Base-by-base conservation (phyloP, 1,140 invertebrate species). In the Diabrotica virgifera region DNA sequence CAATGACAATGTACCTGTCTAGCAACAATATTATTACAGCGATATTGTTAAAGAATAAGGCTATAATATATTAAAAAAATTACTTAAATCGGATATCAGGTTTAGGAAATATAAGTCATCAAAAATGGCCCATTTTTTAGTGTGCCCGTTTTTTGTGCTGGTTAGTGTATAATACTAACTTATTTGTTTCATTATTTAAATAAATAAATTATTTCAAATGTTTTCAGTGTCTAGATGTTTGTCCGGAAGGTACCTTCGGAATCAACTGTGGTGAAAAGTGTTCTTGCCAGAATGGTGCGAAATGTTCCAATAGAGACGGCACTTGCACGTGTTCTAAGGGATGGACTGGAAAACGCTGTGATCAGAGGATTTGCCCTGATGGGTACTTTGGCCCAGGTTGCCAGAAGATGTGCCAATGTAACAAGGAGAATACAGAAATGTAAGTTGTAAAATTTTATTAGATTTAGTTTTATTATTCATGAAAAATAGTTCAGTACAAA, bases 171-270 rank as follows among this genome's bases (percentile, higher is more conserved):
- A 24, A 4, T 24, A 24, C 24, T 4, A 24, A 24, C 24, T 24
- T 24, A 24, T 2, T 24, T 24, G 1, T 24, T 24, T 24, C 4
- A 24, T 24, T 24, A 24, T 24, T 24, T 24, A 4, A 24, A 24
- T 24, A 24, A 24, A 1, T 24, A 24, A 4, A 24, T 24, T 24
- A 24, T 4, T 24, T 24, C 4, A 24, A 24, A 24, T 61, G 2
- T 35, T 69, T 74, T 59, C 78, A 93, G 89, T 95, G 92, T 73
- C 80, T 91, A 64, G 86, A 90, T 50, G 81, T 82, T 59, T 98
- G 96, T 77, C 86, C 88, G 0, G 77, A 85, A 11, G 89, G 89
- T 6, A 88, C 82, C 50, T 97, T 84, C 78, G 95, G 95, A 9
- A 69, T 84, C 13, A 88, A 92, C 69, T 97, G 95, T 74, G 78